phyloP scores from a whole-genome alignment of 2,113 vertebrate genomes.

The Ceratotherium simum region DNA sequence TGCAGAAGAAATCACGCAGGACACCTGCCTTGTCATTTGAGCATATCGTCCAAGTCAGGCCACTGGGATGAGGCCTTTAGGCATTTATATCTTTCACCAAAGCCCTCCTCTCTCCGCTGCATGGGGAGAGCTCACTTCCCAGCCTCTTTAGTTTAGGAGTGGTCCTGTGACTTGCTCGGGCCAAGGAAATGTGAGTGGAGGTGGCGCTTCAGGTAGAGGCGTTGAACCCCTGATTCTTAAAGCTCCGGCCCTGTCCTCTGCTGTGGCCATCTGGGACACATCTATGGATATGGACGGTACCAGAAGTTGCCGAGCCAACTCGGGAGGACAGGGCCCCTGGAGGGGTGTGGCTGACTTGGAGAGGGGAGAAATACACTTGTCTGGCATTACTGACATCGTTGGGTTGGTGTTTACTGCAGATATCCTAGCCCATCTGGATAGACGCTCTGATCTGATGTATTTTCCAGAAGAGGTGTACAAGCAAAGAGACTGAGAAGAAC shows the following conservation, averaged over 20 bases:
- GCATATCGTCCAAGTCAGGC: not conserved
- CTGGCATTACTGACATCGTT: fast-evolving
- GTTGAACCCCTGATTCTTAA: not conserved
- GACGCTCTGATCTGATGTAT: not conserved
- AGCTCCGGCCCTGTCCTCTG: not conserved
- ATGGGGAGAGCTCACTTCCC: not conserved
- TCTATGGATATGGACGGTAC: fast-evolving
- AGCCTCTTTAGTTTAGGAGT: not conserved
- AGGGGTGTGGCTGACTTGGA: fast-evolving
- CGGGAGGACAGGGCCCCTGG: fast-evolving
- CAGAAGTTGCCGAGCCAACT: fast-evolving
- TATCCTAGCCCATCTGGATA: too few species aligned
- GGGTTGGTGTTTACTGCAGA: not conserved
- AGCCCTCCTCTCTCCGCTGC: not conserved
- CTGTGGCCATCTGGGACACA: fast-evolving
- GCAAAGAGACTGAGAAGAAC: not conserved
- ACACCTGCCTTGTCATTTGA: not conserved
- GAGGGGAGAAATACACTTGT: not conserved
- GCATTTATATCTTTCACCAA: not conserved
- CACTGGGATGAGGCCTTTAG: fast-evolving
- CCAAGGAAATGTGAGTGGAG: not conserved
- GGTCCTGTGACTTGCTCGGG: not conserved
- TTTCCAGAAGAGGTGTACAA: not conserved
- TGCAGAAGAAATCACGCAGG: fast-evolving
- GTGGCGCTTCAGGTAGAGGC: not conserved